Percentiles rank a stretch among this genome's conserved stretches.
Evolutionary conservation across 1,140 invertebrate species (phyloP).

Genomic region (Drosophila bocqueti): DNA sequence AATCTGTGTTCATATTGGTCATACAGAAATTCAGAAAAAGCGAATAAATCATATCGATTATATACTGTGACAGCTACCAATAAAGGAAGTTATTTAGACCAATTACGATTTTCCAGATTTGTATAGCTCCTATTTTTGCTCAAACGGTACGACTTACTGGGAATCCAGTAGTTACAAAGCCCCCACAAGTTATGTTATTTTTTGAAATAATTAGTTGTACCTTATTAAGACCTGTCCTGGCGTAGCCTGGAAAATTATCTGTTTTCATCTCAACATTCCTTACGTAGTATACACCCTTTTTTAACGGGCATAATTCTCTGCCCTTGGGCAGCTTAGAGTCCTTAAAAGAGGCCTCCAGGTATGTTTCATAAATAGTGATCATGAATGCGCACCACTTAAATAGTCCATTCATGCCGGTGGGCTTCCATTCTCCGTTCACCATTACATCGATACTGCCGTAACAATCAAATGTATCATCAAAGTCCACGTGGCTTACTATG

Average conservation of each 20-base stretch:
- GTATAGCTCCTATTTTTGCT: not conserved
- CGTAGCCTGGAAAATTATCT: not conserved
- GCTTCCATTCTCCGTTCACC: not conserved
- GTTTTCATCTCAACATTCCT: not conserved
- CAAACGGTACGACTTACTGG: not conserved
- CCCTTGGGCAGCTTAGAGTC: not conserved
- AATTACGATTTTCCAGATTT: not conserved
- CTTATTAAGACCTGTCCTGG: not conserved
- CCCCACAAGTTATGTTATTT: not conserved
- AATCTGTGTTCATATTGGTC: no score
- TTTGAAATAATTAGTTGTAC: fast-evolving
- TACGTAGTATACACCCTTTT: not conserved
- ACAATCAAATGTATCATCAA: not conserved
- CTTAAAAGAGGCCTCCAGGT: not conserved
- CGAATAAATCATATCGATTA: no score
- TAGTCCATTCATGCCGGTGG: not conserved
- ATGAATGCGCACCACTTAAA: not conserved
- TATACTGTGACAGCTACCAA: no score
- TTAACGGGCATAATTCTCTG: not conserved
- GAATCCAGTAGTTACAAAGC: not conserved
- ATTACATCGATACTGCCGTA: fast-evolving
- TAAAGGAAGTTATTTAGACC: not conserved
- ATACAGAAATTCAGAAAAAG: no score
- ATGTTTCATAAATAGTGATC: not conserved
- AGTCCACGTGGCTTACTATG: not conserved